These are phyloP conservation scores for Zelostemma sp. DNA, from an alignment of 1,140 invertebrate genomes.

Conservation along the genomic window DNA sequence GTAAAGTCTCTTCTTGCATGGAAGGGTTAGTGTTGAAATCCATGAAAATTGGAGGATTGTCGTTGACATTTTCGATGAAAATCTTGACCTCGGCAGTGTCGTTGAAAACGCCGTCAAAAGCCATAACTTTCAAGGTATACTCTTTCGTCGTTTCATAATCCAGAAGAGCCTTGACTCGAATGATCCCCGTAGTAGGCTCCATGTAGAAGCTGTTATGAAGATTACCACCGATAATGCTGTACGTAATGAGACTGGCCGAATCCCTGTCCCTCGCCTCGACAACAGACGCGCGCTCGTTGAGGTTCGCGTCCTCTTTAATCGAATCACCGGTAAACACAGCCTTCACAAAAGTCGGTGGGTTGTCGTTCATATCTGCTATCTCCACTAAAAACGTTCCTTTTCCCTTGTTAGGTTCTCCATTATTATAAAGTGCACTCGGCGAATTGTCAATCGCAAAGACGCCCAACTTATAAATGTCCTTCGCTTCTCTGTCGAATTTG, in stretches of 20 bases:
- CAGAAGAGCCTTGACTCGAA: conserved; percentile 80
- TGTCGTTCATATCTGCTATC: conserved; percentile 94
- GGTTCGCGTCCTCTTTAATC: conserved; percentile 85
- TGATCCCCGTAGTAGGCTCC: conserved; percentile 83
- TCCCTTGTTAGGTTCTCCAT: conserved; percentile 78
- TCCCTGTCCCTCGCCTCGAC: conserved; percentile 85
- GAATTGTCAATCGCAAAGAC: conserved; percentile 89
- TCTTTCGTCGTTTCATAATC: conserved; percentile 88
- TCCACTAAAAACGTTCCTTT: conserved; percentile 85
- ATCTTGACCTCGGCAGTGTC: conserved; percentile 83
- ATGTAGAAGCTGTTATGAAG: conserved; percentile 83
- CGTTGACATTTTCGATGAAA: conserved; percentile 85
- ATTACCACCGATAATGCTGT: conserved; percentile 78
- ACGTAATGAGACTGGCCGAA: conserved; percentile 84
- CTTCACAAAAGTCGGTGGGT: conserved; percentile 76
- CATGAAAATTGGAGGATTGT: conserved; percentile 84
- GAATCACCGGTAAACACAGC: conserved; percentile 80
- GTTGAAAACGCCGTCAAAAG: conserved; percentile 83
- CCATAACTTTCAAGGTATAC: conserved; percentile 81
- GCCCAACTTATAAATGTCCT: conserved; percentile 85
- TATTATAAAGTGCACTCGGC: conserved; percentile 79
- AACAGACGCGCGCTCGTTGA: conserved; percentile 83
- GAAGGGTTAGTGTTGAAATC: conserved; percentile 76
- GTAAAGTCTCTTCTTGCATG: conserved; percentile 78
- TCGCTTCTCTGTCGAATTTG: conserved; percentile 84